These are phyloP conservation scores for Tanaodytes sp. DNA, from an alignment of 2,888 invertebrate genomes.

Conservation along the genomic window DNA sequence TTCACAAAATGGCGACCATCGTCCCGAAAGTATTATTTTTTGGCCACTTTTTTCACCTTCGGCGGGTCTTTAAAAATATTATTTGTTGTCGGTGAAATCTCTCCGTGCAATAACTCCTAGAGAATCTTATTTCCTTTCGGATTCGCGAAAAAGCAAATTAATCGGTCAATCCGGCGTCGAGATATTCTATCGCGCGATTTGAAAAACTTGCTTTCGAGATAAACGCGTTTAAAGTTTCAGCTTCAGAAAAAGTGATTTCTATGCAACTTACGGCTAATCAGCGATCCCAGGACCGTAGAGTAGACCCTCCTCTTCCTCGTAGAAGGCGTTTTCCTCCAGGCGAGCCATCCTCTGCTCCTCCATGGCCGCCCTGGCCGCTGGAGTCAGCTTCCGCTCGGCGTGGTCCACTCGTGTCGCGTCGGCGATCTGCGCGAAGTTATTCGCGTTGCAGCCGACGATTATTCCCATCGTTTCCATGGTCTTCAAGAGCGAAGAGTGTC, in stretches of 20 bases:
- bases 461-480: conserved; percentile 2
- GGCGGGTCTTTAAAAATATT: conserved; percentile 9
- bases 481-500: too few species aligned
- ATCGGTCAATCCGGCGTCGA: too few species aligned
- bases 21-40: conserved; percentile 3
- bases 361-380: background rate
- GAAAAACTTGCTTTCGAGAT: conserved; percentile 5
- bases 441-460: background rate
- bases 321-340: background rate
- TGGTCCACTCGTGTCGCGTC: background rate
- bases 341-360: background rate
- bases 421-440: background rate
- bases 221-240: conserved; percentile 4
- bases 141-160: too few species aligned
- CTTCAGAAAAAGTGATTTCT: background rate
- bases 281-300: conserved; percentile 5
- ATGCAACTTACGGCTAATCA: conserved; percentile 11
- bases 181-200: too few species aligned
- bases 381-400: background rate
- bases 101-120: background rate
- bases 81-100: conserved; percentile 1
- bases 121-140: too few species aligned
- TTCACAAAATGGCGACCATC: conserved; percentile 6
- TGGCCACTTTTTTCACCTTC: conserved; percentile 1
- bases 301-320: conserved; percentile 3